phyloP scores from a whole-genome alignment of 2,113 vertebrate species.

The Manacus vitellinus region DNA sequence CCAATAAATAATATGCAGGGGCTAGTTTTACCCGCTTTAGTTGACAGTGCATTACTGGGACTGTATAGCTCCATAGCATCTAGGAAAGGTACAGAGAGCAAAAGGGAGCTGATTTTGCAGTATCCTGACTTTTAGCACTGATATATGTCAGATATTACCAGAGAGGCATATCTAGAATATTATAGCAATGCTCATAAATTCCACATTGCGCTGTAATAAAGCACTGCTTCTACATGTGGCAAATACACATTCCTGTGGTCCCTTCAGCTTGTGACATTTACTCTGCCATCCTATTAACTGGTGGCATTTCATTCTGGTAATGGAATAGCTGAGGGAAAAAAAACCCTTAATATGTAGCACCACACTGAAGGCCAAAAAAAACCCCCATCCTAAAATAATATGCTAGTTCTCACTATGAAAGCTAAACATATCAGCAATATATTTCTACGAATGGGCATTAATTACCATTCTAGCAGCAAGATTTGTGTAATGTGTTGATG shows the following conservation, averaged over 20 bases:
- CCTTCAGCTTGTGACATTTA: conserved; percentile 33
- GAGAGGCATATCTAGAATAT: conserved; percentile 14
- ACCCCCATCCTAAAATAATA: neutral
- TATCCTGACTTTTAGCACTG: conserved; percentile 7
- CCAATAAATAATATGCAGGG: conserved; percentile 53
- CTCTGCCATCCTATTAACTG: conserved; percentile 6
- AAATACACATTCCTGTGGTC: conserved; percentile 18
- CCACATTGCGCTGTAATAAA: neutral
- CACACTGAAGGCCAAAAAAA: neutral
- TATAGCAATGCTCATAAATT: conserved; percentile 45
- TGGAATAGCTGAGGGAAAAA: neutral
- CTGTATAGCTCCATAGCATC: neutral
- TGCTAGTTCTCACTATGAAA: neutral
- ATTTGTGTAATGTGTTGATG: neutral
- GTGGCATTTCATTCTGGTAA: conserved; percentile 37
- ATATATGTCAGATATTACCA: conserved; percentile 41
- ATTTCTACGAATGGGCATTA: neutral
- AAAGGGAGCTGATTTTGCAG: neutral
- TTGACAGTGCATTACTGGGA: conserved; percentile 29
- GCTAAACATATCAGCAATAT: neutral
- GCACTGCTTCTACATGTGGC: conserved; percentile 11
- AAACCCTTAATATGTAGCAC: neutral
- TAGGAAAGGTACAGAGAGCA: neutral
- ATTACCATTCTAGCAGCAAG: neutral
- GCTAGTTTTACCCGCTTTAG: conserved; percentile 9